These are phyloP conservation scores for Gasterosteus nipponicus DNA, from an alignment of 2,113 vertebrate genomes.

Conservation along the genomic window DNA sequence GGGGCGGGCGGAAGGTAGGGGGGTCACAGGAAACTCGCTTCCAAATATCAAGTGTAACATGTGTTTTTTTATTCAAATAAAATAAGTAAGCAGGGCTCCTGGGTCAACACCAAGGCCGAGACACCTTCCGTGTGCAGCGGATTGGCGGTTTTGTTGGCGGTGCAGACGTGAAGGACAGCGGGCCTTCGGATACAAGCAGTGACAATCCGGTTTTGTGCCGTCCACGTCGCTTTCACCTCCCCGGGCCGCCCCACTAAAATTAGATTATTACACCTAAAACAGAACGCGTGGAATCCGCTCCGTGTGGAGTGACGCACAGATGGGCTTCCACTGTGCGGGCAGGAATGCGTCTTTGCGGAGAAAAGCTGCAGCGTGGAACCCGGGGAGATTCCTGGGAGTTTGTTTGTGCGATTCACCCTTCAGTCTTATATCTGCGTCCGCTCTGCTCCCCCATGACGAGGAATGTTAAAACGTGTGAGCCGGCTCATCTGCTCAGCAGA, in stretches of 20 bases:
- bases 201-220: slow-evolving; percentile 73
- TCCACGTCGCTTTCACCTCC: slow-evolving; percentile 62
- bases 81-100: slow-evolving; percentile 22
- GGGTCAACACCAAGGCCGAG: slow-evolving; percentile 42
- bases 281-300: slow-evolving; percentile 67
- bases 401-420: too few relatives aligned
- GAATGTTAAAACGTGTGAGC: slow-evolving; percentile 81
- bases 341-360: slow-evolving; percentile 64
- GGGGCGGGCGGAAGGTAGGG: slow-evolving; percentile 13
- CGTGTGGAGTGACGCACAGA: slow-evolving; percentile 68
- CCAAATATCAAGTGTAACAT: slow-evolving; percentile 69
- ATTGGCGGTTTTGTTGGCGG: slow-evolving; percentile 48
- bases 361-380: slow-evolving; percentile 13
- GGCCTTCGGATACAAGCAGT: slow-evolving; percentile 69
- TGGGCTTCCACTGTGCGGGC: slow-evolving; percentile 44
- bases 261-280: slow-evolving; percentile 81
- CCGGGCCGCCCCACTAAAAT: slow-evolving; percentile 75
- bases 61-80: slow-evolving; percentile 70
- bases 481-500: slow-evolving; percentile 79
- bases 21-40: slow-evolving; percentile 55
- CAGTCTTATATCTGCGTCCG: neutral
- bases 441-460: slow-evolving; percentile 77
- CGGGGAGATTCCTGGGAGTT: slow-evolving; percentile 25
- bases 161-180: slow-evolving; percentile 57
- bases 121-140: neutral